Conservation (phyloP, 64 coral and sea anemone genomes). For the Anthopleura sola region DNA sequence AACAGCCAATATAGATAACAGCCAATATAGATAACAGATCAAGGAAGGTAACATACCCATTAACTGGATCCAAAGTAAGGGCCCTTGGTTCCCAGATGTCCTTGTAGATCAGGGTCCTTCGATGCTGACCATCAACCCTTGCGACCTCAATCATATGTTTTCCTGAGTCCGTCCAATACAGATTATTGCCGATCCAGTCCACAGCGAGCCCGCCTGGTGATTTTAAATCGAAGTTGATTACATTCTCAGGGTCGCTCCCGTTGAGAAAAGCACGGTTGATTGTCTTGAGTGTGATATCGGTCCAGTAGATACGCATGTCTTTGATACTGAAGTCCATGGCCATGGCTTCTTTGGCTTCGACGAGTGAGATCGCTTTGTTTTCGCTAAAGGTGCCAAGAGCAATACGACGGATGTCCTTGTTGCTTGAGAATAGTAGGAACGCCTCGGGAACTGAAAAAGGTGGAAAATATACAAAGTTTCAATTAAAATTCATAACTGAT, state of each 20-base stretch:
- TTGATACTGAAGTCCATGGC: constrained; percentile 88
- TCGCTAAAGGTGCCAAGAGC: constrained; percentile 82
- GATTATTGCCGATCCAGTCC: constrained; percentile 89
- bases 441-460: constrained; percentile 82
- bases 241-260: constrained; percentile 57
- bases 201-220: constrained; percentile 88
- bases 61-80: constrained; percentile 72
- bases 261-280: constrained; percentile 92
- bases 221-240: constrained; percentile 40
- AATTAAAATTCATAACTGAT: too few species aligned
- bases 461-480: neutral
- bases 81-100: constrained; percentile 74
- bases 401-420: constrained; percentile 74
- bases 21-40: neutral
- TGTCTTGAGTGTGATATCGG: constrained; percentile 50
- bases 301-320: constrained; percentile 90
- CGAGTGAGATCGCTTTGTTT: constrained; percentile 57
- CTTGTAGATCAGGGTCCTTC: constrained; percentile 78
- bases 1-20: too few species aligned
- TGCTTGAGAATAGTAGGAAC: constrained; percentile 78
- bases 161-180: constrained; percentile 85
- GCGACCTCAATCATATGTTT: constrained; percentile 78
- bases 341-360: constrained; percentile 76
- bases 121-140: constrained; percentile 69
- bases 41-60: constrained; percentile 67